Evolutionary conservation across 2,888 invertebrate genomes (phyloP), one percentile per base, ranked within the genome.

Genomic region (Cinara cedri): DNA sequence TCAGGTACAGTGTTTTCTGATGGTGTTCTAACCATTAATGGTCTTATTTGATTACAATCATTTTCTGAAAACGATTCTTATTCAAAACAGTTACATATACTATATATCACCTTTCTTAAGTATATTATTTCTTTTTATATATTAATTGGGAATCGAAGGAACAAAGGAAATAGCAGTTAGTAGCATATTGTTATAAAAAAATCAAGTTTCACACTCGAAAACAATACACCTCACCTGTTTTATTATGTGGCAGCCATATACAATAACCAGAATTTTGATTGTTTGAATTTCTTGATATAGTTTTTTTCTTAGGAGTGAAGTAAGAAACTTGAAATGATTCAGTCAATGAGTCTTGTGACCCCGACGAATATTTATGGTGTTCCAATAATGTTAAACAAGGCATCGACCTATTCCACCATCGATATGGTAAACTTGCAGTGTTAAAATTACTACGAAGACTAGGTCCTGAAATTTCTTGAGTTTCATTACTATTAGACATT

Each of bases 381-480:
- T 78, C 68, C 49, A 57, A 34, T 3, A 70, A 51, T 3, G 70
- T 26, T 11, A 78, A 70, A 70, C 78, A 42, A 44, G 78, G 78
- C 78, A 78, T 78, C 8, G 78, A 78, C 60, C 78, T 68, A 42
- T 78, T 78, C 78, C 78, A 78, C 78, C 78, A 78, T n/a, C 57
- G 49, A 8, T 78, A 70, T 9, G 78, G 78, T 51, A 78, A 70
- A 34, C 78, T 78, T 14, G 78, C 78, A 3, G 78, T 78, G 21
- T 70, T 78, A 51, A 78, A 78, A 51, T 78, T 78, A 24, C 49
- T 14, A 14, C 78, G 68, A 13, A 78, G 57, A 51, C 78, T 78
- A 42, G 78, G 70, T 9, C 60, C 78, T n/a, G 49, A 57, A 11
- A 62, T n/a, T 70, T 78, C 34, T 62, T 60, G 21, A 16, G 42